These are phyloP conservation scores for Tympanoctomys barrerae DNA, from an alignment of 2,797 vertebrate genomes.

Conservation along the genomic window DNA sequence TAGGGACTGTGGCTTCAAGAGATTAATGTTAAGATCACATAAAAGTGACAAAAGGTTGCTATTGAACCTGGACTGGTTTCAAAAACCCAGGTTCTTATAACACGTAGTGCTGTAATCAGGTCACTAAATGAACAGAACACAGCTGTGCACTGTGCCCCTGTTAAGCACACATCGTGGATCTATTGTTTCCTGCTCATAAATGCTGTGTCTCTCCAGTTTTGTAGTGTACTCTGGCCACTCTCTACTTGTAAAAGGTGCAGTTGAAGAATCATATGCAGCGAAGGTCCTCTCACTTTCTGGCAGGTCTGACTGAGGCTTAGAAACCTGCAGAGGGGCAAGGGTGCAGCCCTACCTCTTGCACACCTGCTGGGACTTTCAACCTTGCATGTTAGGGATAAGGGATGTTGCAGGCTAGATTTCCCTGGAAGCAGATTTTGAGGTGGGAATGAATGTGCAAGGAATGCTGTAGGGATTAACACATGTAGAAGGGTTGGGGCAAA, in stretches of 20 bases:
- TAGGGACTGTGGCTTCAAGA: not conserved
- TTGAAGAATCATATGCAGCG: not conserved
- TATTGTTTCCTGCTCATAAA: not conserved
- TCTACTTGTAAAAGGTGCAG: slow-evolving; percentile 1
- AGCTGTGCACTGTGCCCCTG: rapidly evolving
- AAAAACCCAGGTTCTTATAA: not conserved
- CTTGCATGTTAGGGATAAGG: not conserved
- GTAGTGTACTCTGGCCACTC: not conserved
- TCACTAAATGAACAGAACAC: not conserved
- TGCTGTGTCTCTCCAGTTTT: not conserved
- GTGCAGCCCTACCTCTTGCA: not conserved
- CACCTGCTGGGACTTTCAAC: not conserved
- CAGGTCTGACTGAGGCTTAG: not conserved
- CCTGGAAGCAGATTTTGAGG: not conserved
- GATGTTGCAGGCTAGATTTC: not conserved
- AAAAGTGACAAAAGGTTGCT: not conserved
- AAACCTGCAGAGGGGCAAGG: not conserved
- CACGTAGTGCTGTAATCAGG: not conserved
- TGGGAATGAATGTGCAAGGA: not conserved
- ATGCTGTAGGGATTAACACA: not conserved
- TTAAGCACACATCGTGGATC: not conserved
- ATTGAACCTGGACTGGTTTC: not conserved
- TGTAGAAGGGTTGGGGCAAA: not conserved
- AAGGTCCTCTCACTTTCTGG: no score
- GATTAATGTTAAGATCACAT: not conserved